Evolutionary conservation across 1,140 invertebrate species (phyloP).

Genomic region (Drosophila tristis): DNA sequence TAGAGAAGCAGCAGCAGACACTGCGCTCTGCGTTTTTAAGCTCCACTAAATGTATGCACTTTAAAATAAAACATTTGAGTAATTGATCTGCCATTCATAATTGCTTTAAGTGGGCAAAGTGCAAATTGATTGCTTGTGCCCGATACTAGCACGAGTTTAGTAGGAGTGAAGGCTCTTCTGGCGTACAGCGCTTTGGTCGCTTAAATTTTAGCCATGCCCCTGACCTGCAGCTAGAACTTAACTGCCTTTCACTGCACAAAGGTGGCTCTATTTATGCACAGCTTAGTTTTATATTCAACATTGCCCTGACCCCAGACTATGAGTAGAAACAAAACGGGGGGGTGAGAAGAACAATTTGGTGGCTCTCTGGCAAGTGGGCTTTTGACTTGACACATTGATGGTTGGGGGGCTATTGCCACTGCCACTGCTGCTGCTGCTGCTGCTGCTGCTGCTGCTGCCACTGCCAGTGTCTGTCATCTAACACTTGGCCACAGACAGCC

Average conservation of each 20-base stretch:
- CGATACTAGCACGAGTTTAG: not conserved
- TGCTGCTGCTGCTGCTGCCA: not conserved
- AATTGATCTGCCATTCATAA: no score
- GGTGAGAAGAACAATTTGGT: not conserved
- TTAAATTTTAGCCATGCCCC: no score
- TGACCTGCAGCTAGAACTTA: no score
- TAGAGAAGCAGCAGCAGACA: no score
- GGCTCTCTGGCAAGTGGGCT: conserved; percentile 44
- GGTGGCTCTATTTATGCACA: not conserved
- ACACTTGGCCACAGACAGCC: conserved; percentile 40
- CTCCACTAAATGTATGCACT: no score
- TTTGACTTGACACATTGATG: conserved; percentile 71
- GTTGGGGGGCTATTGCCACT: conserved; percentile 28
- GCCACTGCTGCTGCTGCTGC: conserved; percentile 24
- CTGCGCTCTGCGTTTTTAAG: no score
- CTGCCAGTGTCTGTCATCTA: conserved; percentile 42
- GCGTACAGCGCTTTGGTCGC: no score
- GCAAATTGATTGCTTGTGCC: no score
- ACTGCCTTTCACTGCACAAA: conserved; percentile 27
- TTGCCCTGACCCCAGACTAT: conserved; percentile 26
- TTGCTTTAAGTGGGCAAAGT: no score
- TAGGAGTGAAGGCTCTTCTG: no score
- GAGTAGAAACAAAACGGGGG: not conserved
- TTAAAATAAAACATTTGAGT: no score
- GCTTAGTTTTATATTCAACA: conserved; percentile 47